A percentile compares a stretch with the other conserved stretches of the same genome.
phyloP scores from a whole-genome alignment of 2,888 invertebrate genomes.

The Caprella mutica region DNA sequence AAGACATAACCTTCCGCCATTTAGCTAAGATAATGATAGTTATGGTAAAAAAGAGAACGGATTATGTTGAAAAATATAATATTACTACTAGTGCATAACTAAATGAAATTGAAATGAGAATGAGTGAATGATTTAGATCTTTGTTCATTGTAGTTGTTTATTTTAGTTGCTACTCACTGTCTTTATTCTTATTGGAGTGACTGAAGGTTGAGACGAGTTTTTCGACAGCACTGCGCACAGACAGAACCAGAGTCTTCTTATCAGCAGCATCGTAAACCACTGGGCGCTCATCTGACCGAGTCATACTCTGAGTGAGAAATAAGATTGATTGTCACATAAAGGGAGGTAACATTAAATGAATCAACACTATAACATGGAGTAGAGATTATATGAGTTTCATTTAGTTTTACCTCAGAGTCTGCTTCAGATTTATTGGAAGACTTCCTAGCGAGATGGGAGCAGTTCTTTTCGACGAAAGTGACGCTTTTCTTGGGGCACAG shows the following conservation, averaged over 20 bases:
- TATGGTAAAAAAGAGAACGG: too few species aligned
- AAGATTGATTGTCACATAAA: not conserved
- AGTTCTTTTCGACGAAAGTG: constrained; percentile 59
- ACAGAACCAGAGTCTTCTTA: constrained; percentile 49
- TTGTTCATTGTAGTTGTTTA: too few species aligned
- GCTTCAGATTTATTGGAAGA: too few species aligned
- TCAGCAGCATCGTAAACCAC: constrained; percentile 31
- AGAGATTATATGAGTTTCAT: not conserved
- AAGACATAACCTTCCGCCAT: too few species aligned
- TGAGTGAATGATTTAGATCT: too few species aligned
- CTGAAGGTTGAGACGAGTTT: constrained; percentile 60
- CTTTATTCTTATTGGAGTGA: constrained; percentile 43
- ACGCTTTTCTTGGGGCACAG: constrained; percentile 55
- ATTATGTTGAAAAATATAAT: too few species aligned
- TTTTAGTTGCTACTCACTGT: too few species aligned
- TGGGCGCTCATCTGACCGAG: constrained; percentile 16
- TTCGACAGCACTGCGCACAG: constrained; percentile 62
- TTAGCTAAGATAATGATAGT: too few species aligned
- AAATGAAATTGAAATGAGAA: too few species aligned
- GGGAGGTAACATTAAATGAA: not conserved
- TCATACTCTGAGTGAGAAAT: not conserved
- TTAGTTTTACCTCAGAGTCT: too few species aligned
- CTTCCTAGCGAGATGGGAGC: too few species aligned
- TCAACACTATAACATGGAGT: not conserved
- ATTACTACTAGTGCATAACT: too few species aligned